Base-by-base conservation (phyloP, 2,888 invertebrate genomes). In the Tenthredo livida region DNA sequence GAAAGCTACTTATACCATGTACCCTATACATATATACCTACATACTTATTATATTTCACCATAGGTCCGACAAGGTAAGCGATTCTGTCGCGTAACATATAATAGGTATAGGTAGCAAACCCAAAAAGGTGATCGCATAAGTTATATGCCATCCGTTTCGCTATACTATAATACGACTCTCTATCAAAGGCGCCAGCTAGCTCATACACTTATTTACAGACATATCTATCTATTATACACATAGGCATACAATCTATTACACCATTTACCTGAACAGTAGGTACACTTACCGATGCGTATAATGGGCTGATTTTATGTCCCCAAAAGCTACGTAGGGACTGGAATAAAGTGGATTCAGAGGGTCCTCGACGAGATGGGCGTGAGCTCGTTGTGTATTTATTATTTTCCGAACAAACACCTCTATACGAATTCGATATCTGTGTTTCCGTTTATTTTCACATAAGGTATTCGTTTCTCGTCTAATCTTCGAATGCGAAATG, bases 311-410 rank as follows among this genome's bases (percentile, higher is more conserved):
- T 40, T 83, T 83, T 83, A 67, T 47, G 83, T 83, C 15, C 83
- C 47, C 67, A 29, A 29, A 77, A 33, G 15, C 17, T 9, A 25
- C 33, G 7, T 17, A 21, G 61, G 61, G 80, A 61, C 61, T 43
- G 61, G 80, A 80, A 80, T 80, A 25, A 61, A 80, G 80, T 80
- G 80, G 80, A 80, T 80, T 15, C 15, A 29, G 25, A 33, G 61
- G 47, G 67, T 67, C 37, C 40, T 70, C 83, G n/a, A 83, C 67
- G 67, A 83, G 65, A 83, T 83, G 83, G 83, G 83, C 83, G 83
- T 83, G 83, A 43, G 67, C 67, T 40, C 21, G 40, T 61, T 9
- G 5, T 61, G 58, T 40, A 21, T 25, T 40, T n/a, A 17, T 40
- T 61, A n/a, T 61, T 61, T 80, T 37, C n/a, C 15, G 3, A 61